Conservation (phyloP, 2,113 vertebrate genomes). For the Cinclus cinclus region DNA sequence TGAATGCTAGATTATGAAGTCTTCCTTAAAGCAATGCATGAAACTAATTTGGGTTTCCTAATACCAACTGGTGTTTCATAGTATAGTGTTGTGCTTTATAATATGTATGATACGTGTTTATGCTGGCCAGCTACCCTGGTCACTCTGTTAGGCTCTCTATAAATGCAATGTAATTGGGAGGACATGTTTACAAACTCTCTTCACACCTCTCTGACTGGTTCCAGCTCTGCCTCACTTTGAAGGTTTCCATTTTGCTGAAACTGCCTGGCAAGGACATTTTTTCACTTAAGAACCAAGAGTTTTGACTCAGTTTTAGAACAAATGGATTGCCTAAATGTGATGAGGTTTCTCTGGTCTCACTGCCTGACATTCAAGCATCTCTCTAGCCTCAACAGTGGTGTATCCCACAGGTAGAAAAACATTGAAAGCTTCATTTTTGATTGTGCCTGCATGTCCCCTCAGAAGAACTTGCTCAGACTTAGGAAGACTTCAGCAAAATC, state of each 20-base stretch:
- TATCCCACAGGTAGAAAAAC: not conserved
- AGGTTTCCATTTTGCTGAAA: constrained; percentile 14
- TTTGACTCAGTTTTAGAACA: not conserved
- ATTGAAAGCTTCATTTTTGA: not conserved
- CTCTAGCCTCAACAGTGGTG: not conserved
- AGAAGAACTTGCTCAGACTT: not conserved
- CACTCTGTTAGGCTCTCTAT: not conserved
- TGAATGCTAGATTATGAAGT: not conserved
- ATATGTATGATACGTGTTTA: not conserved
- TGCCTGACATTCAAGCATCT: not conserved
- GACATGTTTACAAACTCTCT: not conserved
- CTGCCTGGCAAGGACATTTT: not conserved
- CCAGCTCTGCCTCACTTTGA: not conserved
- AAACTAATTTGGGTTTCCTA: not conserved
- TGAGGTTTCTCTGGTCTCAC: not conserved
- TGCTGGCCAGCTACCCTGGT: not conserved
- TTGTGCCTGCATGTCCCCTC: not conserved
- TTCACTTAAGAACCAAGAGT: not conserved
- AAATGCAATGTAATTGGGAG: not conserved
- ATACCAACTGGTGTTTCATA: not conserved
- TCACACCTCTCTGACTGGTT: not conserved
- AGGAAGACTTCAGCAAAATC: not conserved
- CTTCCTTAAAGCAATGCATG: not conserved
- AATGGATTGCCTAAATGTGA: not conserved
- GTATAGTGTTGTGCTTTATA: not conserved